Base-by-base conservation (phyloP, 2,797 vertebrate genomes). In the Silurus lanzhouensis region DNA sequence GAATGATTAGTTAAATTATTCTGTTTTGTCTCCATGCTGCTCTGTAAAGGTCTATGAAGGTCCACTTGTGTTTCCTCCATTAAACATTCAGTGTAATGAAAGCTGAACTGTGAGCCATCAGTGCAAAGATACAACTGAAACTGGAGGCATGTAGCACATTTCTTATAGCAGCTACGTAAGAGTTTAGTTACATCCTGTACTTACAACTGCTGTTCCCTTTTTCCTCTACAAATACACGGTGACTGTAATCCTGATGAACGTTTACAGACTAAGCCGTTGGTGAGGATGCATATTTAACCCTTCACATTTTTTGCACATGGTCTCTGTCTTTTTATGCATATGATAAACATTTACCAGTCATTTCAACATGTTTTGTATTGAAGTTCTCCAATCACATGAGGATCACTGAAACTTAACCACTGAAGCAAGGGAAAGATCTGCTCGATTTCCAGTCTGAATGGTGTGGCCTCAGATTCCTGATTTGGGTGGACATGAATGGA, bases 241-340 rank as follows among this genome's bases (percentile, higher is more conserved):
- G 48, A 57, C 48, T 17, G 8, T 48, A 57, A 76, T 76, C n/a
- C 72, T 76, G n/a, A 27, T 57, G 1, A 27, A 75, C 52, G 14
- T 0, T 5, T 25, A 13, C 6, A 17, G 48, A 25, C 8, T 19
- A 27, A 10, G 7, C 15, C 19, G 55, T 3, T 27, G 7, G 48
- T 17, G n/a, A 75, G 48, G 48, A 75, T 57, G 7, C 6, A n/a
- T 15, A 27, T 55, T 75, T 55, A 55, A 27, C 6, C 17, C 10
- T 72, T 55, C 67, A 81, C 12, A 71, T 81, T 9, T 13, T 84
- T 46, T 61, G 66, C 38, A 70, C 60, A 31, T 70, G 68, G 19
- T 60, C 46, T 68, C 0, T 68, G 7, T 38, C 60, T 63, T 38
- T 60, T 61, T 61, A 61, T 31, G 55, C 15, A 58, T 31, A 5